Evolutionary conservation across 2,888 invertebrate genomes (phyloP), one percentile per base, ranked within the genome.

Genomic region (Ichneumoninae sp.): DNA sequence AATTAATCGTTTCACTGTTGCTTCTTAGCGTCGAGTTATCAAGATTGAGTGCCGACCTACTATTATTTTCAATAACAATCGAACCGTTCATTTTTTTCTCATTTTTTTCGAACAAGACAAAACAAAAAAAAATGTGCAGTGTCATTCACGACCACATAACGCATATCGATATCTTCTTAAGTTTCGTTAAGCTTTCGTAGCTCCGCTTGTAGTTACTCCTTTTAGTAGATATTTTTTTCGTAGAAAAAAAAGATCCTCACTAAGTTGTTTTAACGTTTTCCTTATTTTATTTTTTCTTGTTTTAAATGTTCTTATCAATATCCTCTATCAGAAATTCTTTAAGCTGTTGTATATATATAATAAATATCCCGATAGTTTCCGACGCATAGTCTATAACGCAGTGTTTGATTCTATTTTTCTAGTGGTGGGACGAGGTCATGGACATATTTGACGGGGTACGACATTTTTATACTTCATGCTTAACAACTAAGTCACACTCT

Each of bases 361-460:
- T 80, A 68, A 66, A 81, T 86, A 72, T 86, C 72, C 79, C 52
- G 75, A 80, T 86, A 86, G 85, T 80, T 1, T 65, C 79, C 85
- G 87, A 86, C 71, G 92, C 92, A 88, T 91, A 92, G 91, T 90
- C 40, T 65, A 83, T 93, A 93, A 93, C 90, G 90, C 91, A 89
- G 86, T 89, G 86, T 93, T 94, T 95, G 94, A 94, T 95, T 96
- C 94, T 95, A 94, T 96, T 95, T 94, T 97, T 97, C 96, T 97
- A 98, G 97, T 97, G 97, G 97, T 97, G 97, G 98, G 97, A 97
- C 96, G 97, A 98, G 96, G 97, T 97, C 95, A 97, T 98, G 97
- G 97, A 97, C 96, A 97, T 97, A 95, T 98, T 98, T 96, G 97
- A 98, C 94, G 97, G 97, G 97, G 98, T 98, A 97, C 96, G 97